These are phyloP conservation scores for Megalurothrips usitatus DNA, from an alignment of 2,888 invertebrate species.

Conservation along the genomic window DNA sequence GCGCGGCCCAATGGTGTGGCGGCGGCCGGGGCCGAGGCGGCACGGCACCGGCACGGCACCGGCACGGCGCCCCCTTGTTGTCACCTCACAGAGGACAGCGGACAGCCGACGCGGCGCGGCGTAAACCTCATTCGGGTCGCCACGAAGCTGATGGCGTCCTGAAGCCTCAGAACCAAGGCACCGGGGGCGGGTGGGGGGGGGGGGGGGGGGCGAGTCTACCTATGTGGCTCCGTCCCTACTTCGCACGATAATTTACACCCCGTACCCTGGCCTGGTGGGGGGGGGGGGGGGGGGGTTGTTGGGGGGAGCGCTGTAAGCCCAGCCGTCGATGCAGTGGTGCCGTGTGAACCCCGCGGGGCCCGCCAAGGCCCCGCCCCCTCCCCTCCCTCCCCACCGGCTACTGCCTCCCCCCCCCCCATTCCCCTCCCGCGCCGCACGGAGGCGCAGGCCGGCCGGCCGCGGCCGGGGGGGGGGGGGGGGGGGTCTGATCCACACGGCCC, in stretches of 20 bases:
- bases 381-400: background rate
- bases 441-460: background rate
- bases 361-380: background rate
- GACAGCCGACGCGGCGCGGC: too few species aligned
- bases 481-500: background rate
- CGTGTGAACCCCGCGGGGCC: slow-evolving; percentile 3
- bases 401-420: background rate
- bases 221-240: too few species aligned
- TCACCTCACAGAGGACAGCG: too few species aligned
- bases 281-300: background rate
- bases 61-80: too few species aligned
- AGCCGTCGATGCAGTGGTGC: slow-evolving; percentile 28
- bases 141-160: background rate
- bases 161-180: background rate
- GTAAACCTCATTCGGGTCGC: background rate
- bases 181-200: background rate
- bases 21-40: too few species aligned
- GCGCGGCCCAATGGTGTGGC: too few species aligned
- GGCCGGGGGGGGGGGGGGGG: background rate
- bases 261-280: background rate
- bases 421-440: background rate
- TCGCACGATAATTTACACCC: slow-evolving; percentile 1
- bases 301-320: slow-evolving; percentile 35
- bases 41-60: too few species aligned
- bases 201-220: too few species aligned